Evolutionary conservation across 1,140 invertebrate species (phyloP).

Genomic region (Acyrthosiphon pisum): DNA sequence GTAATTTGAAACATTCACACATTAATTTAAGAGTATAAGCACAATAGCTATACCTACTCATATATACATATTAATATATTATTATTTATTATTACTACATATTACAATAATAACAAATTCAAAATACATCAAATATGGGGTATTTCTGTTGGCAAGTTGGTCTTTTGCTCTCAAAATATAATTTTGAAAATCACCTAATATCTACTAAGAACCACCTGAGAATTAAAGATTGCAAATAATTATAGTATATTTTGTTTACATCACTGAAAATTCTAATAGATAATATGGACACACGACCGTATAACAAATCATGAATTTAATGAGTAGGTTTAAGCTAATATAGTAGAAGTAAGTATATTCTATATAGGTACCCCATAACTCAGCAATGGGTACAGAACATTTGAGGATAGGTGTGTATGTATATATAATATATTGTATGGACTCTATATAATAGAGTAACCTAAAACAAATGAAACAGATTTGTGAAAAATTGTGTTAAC

Average conservation of each 20-base stretch:
- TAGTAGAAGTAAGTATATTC: not conserved
- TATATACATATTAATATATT: too few species aligned
- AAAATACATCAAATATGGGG: too few species aligned
- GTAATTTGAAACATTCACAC: too few species aligned
- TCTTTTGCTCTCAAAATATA: too few species aligned
- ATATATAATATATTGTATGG: not conserved
- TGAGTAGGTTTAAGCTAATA: not conserved
- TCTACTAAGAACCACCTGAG: not conserved
- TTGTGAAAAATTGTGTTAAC: not conserved
- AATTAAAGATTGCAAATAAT: not conserved
- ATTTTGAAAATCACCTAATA: too few species aligned
- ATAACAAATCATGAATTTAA: not conserved
- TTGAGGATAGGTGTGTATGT: not conserved
- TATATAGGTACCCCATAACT: not conserved
- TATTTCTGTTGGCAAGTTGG: too few species aligned
- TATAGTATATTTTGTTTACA: not conserved
- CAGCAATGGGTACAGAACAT: not conserved
- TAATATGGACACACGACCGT: not conserved
- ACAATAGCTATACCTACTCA: too few species aligned
- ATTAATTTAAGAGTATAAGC: too few species aligned
- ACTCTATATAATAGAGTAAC: not conserved
- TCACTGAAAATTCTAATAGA: not conserved
- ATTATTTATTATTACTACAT: too few species aligned
- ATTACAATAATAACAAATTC: too few species aligned
- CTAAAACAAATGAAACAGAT: not conserved